Conservation (phyloP, 2,797 vertebrate genomes). For the Scarus forsteni region DNA sequence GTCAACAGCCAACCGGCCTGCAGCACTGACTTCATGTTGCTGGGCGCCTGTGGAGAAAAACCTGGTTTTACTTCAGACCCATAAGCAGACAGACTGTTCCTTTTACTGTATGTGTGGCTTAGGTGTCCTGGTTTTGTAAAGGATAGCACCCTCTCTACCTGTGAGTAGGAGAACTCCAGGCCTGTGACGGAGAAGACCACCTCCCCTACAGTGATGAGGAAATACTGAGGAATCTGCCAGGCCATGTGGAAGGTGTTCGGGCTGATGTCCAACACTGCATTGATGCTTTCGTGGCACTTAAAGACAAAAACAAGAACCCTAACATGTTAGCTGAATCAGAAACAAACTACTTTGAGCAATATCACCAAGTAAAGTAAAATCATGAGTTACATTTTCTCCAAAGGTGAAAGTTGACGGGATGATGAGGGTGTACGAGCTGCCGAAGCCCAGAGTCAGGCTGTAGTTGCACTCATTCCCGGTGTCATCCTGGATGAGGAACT, state of each 20-base stretch:
- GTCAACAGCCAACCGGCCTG: slow-evolving; percentile 96
- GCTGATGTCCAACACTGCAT: slow-evolving; percentile 79
- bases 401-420: slow-evolving; percentile 67
- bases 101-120: no score
- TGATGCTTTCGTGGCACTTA: slow-evolving; percentile 65
- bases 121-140: neutral
- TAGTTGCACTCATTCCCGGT: neutral
- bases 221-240: slow-evolving; percentile 96
- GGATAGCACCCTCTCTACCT: slow-evolving; percentile 82
- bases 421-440: slow-evolving; percentile 88
- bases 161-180: slow-evolving; percentile 96
- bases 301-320: neutral
- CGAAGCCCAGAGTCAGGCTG: slow-evolving; percentile 80
- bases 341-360: neutral
- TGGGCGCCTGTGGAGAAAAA: slow-evolving; percentile 87
- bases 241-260: slow-evolving; percentile 92
- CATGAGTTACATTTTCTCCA: slow-evolving; percentile 52
- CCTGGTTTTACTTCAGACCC: neutral
- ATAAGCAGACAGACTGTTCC: no score
- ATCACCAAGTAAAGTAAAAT: neutral
- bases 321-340: neutral
- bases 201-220: slow-evolving; percentile 92
- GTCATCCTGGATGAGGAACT: neutral
- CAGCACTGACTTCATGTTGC: slow-evolving; percentile 97
- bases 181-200: slow-evolving; percentile 96